Evolutionary conservation across 2,888 invertebrate genomes (phyloP).

Genomic region (Nemapogon koenigi): DNA sequence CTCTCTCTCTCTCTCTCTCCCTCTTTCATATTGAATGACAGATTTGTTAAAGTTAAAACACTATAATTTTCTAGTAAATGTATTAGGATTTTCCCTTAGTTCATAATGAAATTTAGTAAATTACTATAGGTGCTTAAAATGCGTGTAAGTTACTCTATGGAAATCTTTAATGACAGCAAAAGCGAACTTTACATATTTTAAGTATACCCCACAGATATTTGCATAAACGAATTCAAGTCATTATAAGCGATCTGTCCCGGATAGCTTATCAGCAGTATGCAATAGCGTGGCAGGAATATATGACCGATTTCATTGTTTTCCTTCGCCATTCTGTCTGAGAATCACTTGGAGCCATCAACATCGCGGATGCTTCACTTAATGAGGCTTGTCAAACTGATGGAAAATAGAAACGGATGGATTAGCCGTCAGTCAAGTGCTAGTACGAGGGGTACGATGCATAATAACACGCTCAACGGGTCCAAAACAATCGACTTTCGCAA

Average conservation of each 20-base stretch:
- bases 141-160: no score
- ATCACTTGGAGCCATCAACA: constrained; percentile 61
- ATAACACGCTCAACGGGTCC: constrained; percentile 28
- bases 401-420: constrained; percentile 56
- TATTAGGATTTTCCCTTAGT: no score
- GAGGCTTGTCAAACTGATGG: constrained; percentile 61
- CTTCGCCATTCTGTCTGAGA: constrained; percentile 50
- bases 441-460: constrained; percentile 27
- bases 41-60: no score
- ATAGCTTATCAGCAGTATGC: constrained; percentile 55
- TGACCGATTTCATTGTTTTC: constrained; percentile 64
- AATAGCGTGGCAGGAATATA: constrained; percentile 57
- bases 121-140: no score
- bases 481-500: constrained; percentile 33
- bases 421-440: constrained; percentile 45
- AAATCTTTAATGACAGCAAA: no score
- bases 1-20: no score
- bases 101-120: no score
- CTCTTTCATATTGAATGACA: no score
- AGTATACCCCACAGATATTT: constrained; percentile 37
- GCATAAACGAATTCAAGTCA: constrained; percentile 44
- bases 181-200: no score
- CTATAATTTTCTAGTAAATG: no score
- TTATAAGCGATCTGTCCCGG: constrained; percentile 49
- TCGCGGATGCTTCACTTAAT: constrained; percentile 57